Base-by-base conservation (phyloP, 2,113 vertebrate species). In the Myxocyprinus asiaticus region DNA sequence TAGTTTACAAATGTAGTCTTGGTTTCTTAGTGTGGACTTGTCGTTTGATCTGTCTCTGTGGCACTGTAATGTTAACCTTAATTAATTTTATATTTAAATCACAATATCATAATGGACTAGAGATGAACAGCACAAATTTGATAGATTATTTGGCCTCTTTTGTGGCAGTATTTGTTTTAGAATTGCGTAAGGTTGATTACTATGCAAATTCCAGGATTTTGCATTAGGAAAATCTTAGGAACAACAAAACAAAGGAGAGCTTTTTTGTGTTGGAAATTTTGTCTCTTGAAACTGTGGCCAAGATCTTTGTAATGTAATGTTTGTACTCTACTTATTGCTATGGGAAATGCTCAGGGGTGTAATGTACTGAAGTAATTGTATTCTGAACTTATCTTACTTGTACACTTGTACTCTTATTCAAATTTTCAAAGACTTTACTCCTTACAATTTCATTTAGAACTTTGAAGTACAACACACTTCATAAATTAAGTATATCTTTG, bases 141-240 rank as follows among this genome's bases (percentile, higher is more conserved):
- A 12, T 62, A 14, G 44, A 33, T 48, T 55, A 59, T 64, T 62
- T 14, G 10, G n/a, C 55, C 9, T 43, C 2, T 44, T 44, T 7
- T 6, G 8, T 0, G 12, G 17, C 48, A 11, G 50, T 73, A 68
- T 65, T 64, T 65, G 58, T 64, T 68, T 72, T 71, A 51, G 9
- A 73, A 62, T 61, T 58, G 43, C 56, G 55, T 50, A 79, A 79
- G 71, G 48, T 67, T 64, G 17, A 63, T 78, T 75, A 56, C 43
- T 15, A 90, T 91, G 88, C 85, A 91, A 91, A 91, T 88, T 2
- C 2, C 9, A 72, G 1, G 44, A 7, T 47, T 90, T 90, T 90
- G 89, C 87, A 89, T 89, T 84, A 88, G 77, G 81, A 74, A 90
- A 91, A 88, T 88, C 59, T 9, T 48, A 61, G 61, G 67, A 69